phyloP scores from a whole-genome alignment of 2,113 vertebrate species.

The Anthoscopus minutus region DNA sequence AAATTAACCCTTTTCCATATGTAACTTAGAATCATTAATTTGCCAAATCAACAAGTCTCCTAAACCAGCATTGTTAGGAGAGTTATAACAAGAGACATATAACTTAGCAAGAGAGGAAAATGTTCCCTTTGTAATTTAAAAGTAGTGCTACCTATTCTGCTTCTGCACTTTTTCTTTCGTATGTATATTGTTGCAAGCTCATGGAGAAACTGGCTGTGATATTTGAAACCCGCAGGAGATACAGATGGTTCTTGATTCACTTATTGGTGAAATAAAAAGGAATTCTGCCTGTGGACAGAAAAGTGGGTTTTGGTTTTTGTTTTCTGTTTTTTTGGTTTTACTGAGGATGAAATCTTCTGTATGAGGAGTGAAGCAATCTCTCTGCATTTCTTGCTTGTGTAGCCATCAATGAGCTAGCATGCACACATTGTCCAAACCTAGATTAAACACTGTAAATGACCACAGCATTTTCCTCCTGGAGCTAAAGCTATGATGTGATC shows the following conservation, averaged over 20 bases:
- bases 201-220: background rate
- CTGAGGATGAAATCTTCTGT: background rate
- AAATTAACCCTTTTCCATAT: background rate
- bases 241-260: conserved; percentile 9
- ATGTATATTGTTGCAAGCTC: background rate
- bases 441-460: conserved; percentile 17
- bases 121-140: background rate
- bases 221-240: background rate
- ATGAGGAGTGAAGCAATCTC: background rate
- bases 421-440: background rate
- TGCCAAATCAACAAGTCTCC: background rate
- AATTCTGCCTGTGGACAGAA: background rate
- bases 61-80: background rate
- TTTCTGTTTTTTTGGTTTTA: background rate
- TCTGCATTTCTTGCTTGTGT: background rate
- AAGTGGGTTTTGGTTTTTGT: background rate
- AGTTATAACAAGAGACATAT: background rate
- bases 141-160: background rate
- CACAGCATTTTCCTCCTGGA: background rate
- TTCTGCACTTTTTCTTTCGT: background rate
- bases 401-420: background rate
- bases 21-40: background rate
- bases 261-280: background rate
- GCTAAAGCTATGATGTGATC: conserved; percentile 6
- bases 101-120: background rate